phyloP scores from a whole-genome alignment of 92 coral and sea anemone genomes.

The Zoanthus sansibaricus region DNA sequence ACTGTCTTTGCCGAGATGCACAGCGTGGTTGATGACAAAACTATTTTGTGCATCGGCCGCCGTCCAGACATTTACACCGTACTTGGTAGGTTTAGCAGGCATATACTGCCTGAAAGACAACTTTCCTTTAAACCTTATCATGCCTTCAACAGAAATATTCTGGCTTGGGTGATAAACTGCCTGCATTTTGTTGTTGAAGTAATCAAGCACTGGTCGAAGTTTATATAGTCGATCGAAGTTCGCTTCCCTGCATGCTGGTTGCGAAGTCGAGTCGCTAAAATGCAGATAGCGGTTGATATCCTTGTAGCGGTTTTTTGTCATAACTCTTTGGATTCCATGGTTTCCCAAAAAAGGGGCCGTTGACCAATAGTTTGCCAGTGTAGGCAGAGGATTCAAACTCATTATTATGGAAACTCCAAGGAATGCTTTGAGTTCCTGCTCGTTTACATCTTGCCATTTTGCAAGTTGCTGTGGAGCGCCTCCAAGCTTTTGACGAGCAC shows the following conservation, averaged over 20 bases:
- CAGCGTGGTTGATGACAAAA: neutral
- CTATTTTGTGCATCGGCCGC: neutral
- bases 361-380: constrained; percentile 9
- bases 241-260: neutral
- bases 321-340: neutral
- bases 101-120: too few species aligned
- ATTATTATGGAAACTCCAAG: neutral
- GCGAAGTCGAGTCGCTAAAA: neutral
- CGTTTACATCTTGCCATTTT: neutral
- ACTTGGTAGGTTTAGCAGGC: too few species aligned
- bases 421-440: neutral
- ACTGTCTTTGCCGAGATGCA: neutral
- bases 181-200: neutral
- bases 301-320: constrained; percentile 21
- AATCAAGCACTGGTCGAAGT: neutral
- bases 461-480: neutral
- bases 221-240: neutral
- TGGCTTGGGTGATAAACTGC: neutral
- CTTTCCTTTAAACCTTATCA: too few species aligned
- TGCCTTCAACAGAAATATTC: neutral
- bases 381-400: constrained; percentile 4
- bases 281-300: neutral
- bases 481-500: neutral
- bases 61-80: neutral
- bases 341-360: constrained; percentile 22